Base-by-base conservation (phyloP, 64 coral and sea anemone genomes). In the Stichodactyla helianthus region DNA sequence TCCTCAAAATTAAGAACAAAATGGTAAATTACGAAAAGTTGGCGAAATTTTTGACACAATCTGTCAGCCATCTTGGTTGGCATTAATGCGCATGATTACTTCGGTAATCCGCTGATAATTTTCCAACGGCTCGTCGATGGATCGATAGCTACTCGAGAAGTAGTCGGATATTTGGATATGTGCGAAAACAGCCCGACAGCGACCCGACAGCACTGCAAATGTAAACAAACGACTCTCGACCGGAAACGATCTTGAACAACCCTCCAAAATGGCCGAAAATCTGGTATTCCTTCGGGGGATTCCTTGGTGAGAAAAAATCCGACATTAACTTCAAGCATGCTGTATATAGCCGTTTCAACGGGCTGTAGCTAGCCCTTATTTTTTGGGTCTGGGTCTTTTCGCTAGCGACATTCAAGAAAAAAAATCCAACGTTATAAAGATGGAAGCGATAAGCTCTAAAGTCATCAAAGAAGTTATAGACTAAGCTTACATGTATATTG, bases 401-500 rank as follows among this genome's bases (percentile, higher is more conserved):
- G 52, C 86, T 8, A 88, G 51, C 57, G 91, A 93, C 44, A 77
- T 88, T 11, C 28, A 82, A 25, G 91, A 92, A 77, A 92, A 71
- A 11, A 22, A 54, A 6, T 52, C 12, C 6, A 79, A 56, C 10
- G 16, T 77, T 10, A 77, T 92, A 5, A 77, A 83, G 6, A 55
- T 92, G 26, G 63, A 92, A 28, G 86, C 82, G 6, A 23, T 88
- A 20, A 83, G 79, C 7, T 59, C 77, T 20, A 31, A 12, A 5
- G 65, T 67, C 6, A 52, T 87, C 17, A 28, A 9, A 16, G 59
- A 88, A 22, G 91, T 92, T 4, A 26, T 92, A 63, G 18, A 83
- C 13, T 92, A n/a, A n/a, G n/a, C n/a, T n/a, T n/a, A 77, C 71
- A 88, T 92, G 56, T 92, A 92, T 20, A 84, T 67, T 17, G 91